Conservation (phyloP, 37 sponge, comb jelly and placozoan genomes). For the Amphimedon queenslandica region DNA sequence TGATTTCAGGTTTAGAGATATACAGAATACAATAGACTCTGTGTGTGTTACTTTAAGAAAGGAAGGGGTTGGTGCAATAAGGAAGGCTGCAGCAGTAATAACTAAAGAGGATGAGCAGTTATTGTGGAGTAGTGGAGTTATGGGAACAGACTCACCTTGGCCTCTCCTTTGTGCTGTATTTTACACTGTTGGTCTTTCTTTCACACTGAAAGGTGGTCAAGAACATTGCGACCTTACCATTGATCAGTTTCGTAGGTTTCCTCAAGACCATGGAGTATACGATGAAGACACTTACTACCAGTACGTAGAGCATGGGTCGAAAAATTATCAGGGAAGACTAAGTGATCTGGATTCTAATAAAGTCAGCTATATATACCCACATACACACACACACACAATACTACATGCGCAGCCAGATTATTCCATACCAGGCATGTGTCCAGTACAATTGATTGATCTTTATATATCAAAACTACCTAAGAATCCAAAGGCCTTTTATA, state of each 20-base stretch:
- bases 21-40: slow-evolving; percentile 28
- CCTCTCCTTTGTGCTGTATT: slow-evolving; percentile 4
- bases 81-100: slow-evolving; percentile 7
- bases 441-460: neutral
- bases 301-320: neutral
- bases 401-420: too few relatives aligned
- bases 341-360: too few relatives aligned
- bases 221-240: slow-evolving; percentile 9
- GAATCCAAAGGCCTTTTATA: slow-evolving; percentile 1
- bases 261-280: neutral
- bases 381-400: too few relatives aligned
- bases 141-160: slow-evolving; percentile 8
- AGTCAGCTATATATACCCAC: too few relatives aligned
- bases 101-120: slow-evolving; percentile 2
- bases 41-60: too few relatives aligned
- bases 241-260: neutral
- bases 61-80: too few relatives aligned
- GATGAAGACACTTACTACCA: neutral
- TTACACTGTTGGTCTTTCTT: slow-evolving; percentile 4
- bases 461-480: neutral
- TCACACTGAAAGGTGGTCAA: slow-evolving; percentile 10
- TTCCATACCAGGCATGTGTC: neutral
- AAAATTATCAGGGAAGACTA: neutral
- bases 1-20: too few relatives aligned
- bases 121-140: slow-evolving; percentile 20